These are phyloP conservation scores for Sebastolobus altivelis DNA, from an alignment of 2,797 vertebrate genomes.

Conservation along the genomic window DNA sequence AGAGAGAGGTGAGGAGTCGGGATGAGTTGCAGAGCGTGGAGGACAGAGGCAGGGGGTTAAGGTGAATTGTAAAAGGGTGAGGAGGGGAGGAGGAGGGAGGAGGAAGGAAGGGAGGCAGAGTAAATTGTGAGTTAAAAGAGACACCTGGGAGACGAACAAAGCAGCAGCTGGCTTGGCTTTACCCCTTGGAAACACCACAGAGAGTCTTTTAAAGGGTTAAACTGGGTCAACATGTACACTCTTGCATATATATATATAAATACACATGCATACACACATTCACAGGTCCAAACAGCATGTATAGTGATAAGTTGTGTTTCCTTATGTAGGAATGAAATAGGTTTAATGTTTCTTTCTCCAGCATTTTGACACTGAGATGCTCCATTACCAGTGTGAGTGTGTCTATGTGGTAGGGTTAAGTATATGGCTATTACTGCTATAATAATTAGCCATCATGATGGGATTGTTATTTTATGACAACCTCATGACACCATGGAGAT, in stretches of 20 bases:
- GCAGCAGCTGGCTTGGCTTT: slow-evolving; percentile 72
- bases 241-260: slow-evolving; percentile 9
- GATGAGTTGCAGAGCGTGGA: background rate
- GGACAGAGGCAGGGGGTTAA: background rate
- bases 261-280: background rate
- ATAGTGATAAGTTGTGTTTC: slow-evolving; percentile 4
- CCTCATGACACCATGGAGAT: slow-evolving; percentile 32
- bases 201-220: slow-evolving; percentile 66
- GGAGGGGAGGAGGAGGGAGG: background rate
- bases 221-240: slow-evolving; percentile 49
- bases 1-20: background rate
- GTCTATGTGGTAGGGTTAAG: background rate
- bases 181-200: slow-evolving; percentile 44
- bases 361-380: slow-evolving; percentile 30
- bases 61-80: slow-evolving; percentile 12
- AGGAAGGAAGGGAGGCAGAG: background rate
- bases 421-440: background rate
- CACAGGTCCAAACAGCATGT: slow-evolving; percentile 33
- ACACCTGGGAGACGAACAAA: slow-evolving; percentile 74
- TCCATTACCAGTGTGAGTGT: background rate
- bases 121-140: slow-evolving; percentile 57
- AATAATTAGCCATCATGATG: background rate
- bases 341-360: slow-evolving; percentile 22
- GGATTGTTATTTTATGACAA: too few species aligned
- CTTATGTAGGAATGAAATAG: slow-evolving; percentile 22